phyloP scores from a whole-genome alignment of 2,113 vertebrate genomes.

The Hystrix brachyura region DNA sequence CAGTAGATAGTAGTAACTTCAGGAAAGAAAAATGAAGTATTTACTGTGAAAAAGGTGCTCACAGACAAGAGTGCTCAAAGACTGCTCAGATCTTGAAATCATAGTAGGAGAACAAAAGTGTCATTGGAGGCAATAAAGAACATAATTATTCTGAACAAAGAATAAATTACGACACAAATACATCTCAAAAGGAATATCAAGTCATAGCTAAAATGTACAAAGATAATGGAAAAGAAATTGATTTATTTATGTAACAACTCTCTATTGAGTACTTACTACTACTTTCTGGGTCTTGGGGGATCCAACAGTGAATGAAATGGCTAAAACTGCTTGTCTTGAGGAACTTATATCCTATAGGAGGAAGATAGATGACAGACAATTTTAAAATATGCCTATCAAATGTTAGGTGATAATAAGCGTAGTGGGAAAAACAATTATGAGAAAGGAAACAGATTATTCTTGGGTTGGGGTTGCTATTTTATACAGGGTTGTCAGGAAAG shows the following conservation, averaged over 20 bases:
- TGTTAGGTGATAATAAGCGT: not conserved
- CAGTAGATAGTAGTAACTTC: not conserved
- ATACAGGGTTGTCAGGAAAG: not conserved
- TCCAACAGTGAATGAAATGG: not conserved
- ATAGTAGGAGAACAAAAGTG: not conserved
- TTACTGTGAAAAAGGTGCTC: not conserved
- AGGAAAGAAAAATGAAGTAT: not conserved
- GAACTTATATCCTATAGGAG: not conserved
- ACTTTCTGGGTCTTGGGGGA: not conserved
- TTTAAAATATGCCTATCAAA: not conserved
- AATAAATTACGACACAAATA: not conserved
- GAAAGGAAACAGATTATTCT: not conserved
- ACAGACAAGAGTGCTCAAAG: not conserved
- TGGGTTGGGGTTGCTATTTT: not conserved
- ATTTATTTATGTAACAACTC: not conserved
- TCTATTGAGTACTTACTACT: not conserved
- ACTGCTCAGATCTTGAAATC: not conserved
- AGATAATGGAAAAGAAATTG: slow-evolving; percentile 16
- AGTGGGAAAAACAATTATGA: not conserved
- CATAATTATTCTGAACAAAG: slow-evolving; percentile 17
- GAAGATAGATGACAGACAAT: not conserved
- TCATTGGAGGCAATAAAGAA: not conserved
- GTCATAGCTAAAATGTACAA: not conserved
- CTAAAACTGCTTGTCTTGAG: not conserved
- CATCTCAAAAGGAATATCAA: not conserved